Percentiles rank a stretch among this genome's conserved stretches.
Evolutionary conservation across 2,797 vertebrate genomes (phyloP).

Genomic region (Trematomus bernacchii): DNA sequence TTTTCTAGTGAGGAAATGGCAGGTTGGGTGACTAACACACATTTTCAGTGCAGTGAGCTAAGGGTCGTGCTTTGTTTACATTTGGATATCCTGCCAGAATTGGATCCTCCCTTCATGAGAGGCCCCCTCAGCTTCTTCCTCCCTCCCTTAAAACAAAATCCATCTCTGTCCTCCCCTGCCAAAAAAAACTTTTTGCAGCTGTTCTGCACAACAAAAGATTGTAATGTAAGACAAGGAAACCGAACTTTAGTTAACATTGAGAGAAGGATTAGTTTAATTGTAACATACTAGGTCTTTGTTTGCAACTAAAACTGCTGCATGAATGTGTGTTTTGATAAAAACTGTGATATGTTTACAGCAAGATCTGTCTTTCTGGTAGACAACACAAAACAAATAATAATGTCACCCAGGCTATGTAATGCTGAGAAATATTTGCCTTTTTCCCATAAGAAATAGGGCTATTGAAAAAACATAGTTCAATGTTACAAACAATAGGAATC

Average conservation of each 20-base stretch:
- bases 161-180: constrained; percentile 38
- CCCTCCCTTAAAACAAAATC: constrained; percentile 13
- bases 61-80: constrained; percentile 76
- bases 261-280: not conserved
- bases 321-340: no score
- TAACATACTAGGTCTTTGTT: not conserved
- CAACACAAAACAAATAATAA: not conserved
- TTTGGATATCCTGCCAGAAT: constrained; percentile 80
- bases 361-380: not conserved
- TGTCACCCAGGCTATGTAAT: not conserved
- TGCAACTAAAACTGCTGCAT: not conserved
- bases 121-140: constrained; percentile 36
- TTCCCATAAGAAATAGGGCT: not conserved
- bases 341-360: not conserved
- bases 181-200: constrained; percentile 2
- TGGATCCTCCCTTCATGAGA: constrained; percentile 73
- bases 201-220: constrained; percentile 11
- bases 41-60: constrained; percentile 49
- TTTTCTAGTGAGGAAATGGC: constrained; percentile 28
- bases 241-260: not conserved
- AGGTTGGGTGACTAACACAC: constrained; percentile 47
- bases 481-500: not conserved
- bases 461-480: not conserved
- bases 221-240: not conserved
- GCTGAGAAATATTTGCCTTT: not conserved